Evolutionary conservation across 1,140 invertebrate species (phyloP).

Genomic region (Megalonaias nervosa): DNA sequence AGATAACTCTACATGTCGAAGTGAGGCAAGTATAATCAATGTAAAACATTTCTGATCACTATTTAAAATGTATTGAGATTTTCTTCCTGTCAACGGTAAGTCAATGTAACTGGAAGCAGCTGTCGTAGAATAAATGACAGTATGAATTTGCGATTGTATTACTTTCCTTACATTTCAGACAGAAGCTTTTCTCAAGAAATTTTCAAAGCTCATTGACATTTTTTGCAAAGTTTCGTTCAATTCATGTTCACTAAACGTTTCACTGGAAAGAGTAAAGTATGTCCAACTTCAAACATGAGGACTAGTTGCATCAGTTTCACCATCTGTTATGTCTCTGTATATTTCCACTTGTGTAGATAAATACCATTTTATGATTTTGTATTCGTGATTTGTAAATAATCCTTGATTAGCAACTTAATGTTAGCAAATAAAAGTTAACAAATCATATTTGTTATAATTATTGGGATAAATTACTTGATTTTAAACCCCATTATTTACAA

Average conservation of each 20-base stretch:
- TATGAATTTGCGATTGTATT: constrained; percentile 3
- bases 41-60: constrained; percentile 36
- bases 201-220: constrained; percentile 31
- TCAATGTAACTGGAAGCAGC: constrained; percentile 20
- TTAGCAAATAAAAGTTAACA: not conserved
- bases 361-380: constrained; percentile 20
- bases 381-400: constrained; percentile 13
- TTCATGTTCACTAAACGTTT: constrained; percentile 22
- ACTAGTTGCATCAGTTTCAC: not conserved
- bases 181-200: constrained; percentile 20
- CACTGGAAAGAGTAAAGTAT: constrained; percentile 8
- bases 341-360: constrained; percentile 28
- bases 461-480: no score
- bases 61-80: constrained; percentile 7
- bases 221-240: constrained; percentile 28
- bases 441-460: no score
- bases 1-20: constrained; percentile 26
- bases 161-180: constrained; percentile 21
- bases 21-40: constrained; percentile 29
- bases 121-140: constrained; percentile 16
- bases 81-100: constrained; percentile 10
- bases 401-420: constrained; percentile 1
- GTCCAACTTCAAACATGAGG: constrained; percentile 20
- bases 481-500: no score
- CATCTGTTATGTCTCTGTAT: constrained; percentile 13